Evolutionary conservation across 2,113 vertebrate species (phyloP).

Genomic region (Neotoma lepida): DNA sequence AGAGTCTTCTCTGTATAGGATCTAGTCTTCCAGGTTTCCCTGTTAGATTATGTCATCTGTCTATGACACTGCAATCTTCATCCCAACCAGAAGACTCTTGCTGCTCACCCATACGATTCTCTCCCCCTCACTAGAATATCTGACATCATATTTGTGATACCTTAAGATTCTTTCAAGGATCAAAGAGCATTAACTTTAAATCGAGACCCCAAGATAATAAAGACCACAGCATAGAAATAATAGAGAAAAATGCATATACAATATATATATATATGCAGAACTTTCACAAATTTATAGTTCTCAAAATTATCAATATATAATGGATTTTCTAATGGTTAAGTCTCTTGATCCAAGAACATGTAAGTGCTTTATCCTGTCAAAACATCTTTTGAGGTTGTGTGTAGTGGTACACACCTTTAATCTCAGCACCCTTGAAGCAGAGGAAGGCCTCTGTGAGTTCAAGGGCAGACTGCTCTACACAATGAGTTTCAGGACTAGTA

Average conservation of each 20-base stretch:
- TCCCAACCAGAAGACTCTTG: background rate
- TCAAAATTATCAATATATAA: background rate
- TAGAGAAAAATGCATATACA: background rate
- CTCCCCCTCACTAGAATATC: background rate
- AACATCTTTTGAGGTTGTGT: background rate
- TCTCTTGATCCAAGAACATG: background rate
- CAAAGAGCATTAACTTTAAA: background rate
- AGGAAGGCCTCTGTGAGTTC: background rate
- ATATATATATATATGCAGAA: background rate
- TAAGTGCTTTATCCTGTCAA: background rate
- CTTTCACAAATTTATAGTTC: conserved; percentile 4
- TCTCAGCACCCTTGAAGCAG: background rate
- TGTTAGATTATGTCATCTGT: background rate
- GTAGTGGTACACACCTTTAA: background rate
- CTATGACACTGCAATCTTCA: background rate
- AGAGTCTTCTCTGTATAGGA: background rate
- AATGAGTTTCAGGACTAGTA: background rate
- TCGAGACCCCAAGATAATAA: background rate
- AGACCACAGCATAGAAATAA: background rate
- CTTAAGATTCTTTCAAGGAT: background rate
- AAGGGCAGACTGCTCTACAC: background rate
- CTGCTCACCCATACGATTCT: background rate
- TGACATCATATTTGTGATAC: background rate
- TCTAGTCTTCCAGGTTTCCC: background rate
- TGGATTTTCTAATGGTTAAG: background rate